Base-by-base conservation (phyloP, 2,888 invertebrate species). In the Epinotia nisella region DNA sequence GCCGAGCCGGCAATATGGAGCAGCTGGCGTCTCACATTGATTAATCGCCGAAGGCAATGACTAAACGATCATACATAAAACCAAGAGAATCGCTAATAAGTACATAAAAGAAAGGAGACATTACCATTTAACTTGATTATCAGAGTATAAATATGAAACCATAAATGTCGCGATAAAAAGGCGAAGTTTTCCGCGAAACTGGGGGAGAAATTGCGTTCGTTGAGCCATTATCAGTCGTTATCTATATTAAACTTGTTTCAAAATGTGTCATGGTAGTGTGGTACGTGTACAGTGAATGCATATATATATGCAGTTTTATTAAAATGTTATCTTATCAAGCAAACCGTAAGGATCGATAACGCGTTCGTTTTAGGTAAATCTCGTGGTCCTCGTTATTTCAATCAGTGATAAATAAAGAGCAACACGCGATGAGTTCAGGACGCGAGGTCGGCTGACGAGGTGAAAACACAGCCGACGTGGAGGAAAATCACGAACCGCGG, bases 401-500 rank as follows among this genome's bases (percentile, higher is more conserved):
- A 59, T 60, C 19, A 29, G 49, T 51, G 21, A 51, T 62, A 56
- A 65, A 58, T 68, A 64, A 68, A 62, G 35, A 55, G 61, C 56
- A 66, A 45, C 62, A 62, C 65, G 73, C 67, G 53, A 73, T 62
- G 59, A 49, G 53, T 64, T 62, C 73, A 62, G 39, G 61, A 24
- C 71, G 79, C 80, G 78, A 78, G 80, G 80, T 78, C 59, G 70
- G 61, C 64, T 68, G 71, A 77, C 76, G 77, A 75, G 65, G 76
- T 77, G 80, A 81, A 81, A 83, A 84, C 80, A 79, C 79, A 82
- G 80, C 78, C 61, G 24, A 53, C 60, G 70, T 41, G 72, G 66
- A 79, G 81, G 76, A 80, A 78, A 80, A 82, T 82, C 82, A 76
- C 76, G 76, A 78, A 75, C 72, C 70, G 71, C 75, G 81, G 80